Evolutionary conservation across 2,888 invertebrate genomes (phyloP), one percentile per base, ranked within the genome.

Genomic region (Dorcus parallelipipedus): DNA sequence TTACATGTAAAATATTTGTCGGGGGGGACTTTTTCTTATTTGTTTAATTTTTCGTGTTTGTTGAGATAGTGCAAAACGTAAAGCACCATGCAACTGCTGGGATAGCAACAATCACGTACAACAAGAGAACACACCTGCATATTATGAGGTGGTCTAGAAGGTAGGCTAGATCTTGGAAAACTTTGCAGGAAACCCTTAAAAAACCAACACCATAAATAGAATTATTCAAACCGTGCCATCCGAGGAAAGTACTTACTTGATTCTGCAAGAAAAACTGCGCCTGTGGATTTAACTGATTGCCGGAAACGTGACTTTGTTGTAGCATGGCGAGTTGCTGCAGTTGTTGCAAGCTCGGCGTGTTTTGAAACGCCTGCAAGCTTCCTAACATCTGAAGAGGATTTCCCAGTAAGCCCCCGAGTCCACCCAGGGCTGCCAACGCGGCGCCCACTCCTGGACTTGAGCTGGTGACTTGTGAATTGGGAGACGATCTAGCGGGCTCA

Each of bases 181-280:
- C 79, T 78, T 73, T 80, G 81, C 60, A 82, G 78, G 69, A 81
- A 77, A 60, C 80, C 81, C 81, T 81, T 68, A 54, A 63, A 33
- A 65, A 64, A 60, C 63, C 61, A 62, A 62, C 59, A 64, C 62
- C 54, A 58, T 20, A 47, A 38, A 20, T 45, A 45, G 14, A 10
- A 14, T 41, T 14, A 41, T 14, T 41, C n/a, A 41, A 10, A 41
- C 45, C 6, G 3, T 33, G 26, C 26, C 26, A 33, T 33, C 26
- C 26, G 4, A 33, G 6, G 26, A 6, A 6, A 17, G 10, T 41
- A 67, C 73, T 71, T 73, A 88, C 88, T 84, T 87, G 90, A 77
- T 90, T 90, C 75, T 90, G 90, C 54, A 91, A 78, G 75, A 90
- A 86, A 73, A 90, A 88, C 73, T 90, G 90, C 20, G 88, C 84